Base-by-base conservation (phyloP, 2,113 vertebrate species). In the Corythornis cristatus region DNA sequence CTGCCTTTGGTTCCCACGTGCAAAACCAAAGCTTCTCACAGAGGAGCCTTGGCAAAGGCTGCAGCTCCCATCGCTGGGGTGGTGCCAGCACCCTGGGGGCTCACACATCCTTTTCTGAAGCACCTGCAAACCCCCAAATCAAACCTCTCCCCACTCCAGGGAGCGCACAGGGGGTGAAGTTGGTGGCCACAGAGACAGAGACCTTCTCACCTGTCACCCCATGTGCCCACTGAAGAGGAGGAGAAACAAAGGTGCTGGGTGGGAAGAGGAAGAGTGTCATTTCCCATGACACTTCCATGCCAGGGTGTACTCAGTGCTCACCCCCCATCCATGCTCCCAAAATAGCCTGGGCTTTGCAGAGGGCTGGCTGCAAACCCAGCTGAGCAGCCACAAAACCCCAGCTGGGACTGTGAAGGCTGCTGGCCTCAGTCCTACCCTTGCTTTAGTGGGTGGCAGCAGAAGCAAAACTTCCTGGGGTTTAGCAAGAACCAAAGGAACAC, bases 221-320 rank as follows among this genome's bases (percentile, higher is more conserved):
- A 0, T 9, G 40, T 72, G 15, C 45, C 35, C 2, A 1, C 9
- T 2, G 8, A 58, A 3, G 43, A 72, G 43, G 57, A 85, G 54
- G 29, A 80, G 14, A 45, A 93, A 6, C 0, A 0, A 60, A 80
- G 43, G n/a, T 71, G 37, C 31, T 1, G 15, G 28, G 10, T 31
- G 20, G 57, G 75, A 71, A 78, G 81, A 64, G 20, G 70, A 37
- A 37, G 37, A 37, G 8, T 37, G 37, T 37, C 0, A 2, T 25
- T 83, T 83, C 86, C 83, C 46, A 58, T 5, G 51, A 54, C 72
- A 68, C 8, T 23, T 6, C 67, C 67, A 40, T 0, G 0, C 64
- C 2, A 5, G 1, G 5, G 42, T 0, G 0, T 48, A 16, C 42
- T 37, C 5, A 0, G 58, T 2, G 4, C 57, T 83, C 14, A 33